Evolutionary conservation across 2,797 vertebrate species (phyloP).

Genomic region (Thamnophis elegans): DNA sequence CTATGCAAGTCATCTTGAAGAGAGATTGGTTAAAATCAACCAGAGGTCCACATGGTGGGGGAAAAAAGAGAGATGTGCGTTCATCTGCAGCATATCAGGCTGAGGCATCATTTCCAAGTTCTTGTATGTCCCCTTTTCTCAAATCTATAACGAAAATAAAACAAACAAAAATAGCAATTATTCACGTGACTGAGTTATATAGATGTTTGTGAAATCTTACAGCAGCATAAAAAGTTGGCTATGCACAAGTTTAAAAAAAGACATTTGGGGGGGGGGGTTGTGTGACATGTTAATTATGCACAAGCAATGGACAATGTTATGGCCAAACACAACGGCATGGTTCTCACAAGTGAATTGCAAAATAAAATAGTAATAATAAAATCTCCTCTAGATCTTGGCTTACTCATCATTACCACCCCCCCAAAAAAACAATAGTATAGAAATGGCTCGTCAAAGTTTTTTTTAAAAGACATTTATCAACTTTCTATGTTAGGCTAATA

Average conservation of each 20-base stretch:
- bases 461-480: neutral
- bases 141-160: constrained; percentile 47
- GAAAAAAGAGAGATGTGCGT: neutral
- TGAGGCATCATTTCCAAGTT: neutral
- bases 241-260: neutral
- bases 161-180: constrained; percentile 14
- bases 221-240: fast-evolving
- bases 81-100: neutral
- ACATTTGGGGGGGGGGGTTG: neutral
- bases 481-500: neutral
- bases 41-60: neutral
- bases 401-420: neutral
- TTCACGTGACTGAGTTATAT: neutral
- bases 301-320: neutral
- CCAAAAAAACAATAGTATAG: neutral
- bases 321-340: neutral
- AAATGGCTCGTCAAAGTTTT: neutral
- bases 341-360: neutral
- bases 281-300: neutral
- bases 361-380: neutral
- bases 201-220: neutral
- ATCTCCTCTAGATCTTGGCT: neutral
- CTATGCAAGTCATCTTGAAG: neutral
- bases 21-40: neutral
- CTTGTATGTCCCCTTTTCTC: neutral